phyloP scores from a whole-genome alignment of 53 echinoderm and acorn worm genomes.

The Mesocentrotus franciscanus region DNA sequence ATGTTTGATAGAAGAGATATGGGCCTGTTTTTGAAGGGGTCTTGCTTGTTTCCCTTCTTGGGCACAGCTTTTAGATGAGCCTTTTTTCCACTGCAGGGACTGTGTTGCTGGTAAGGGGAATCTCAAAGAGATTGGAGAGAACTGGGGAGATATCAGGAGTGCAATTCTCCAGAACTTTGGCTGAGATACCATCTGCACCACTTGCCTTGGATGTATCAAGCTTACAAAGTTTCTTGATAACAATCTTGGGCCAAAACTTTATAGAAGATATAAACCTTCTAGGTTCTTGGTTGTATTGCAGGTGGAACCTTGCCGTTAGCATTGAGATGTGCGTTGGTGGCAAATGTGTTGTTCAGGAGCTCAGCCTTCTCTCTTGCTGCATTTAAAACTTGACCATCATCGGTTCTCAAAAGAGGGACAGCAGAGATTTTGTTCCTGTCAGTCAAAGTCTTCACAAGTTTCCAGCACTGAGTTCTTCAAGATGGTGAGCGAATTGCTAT shows the following conservation, averaged over 20 bases:
- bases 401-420: constrained; percentile 19
- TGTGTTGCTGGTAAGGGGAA: too few species aligned
- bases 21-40: constrained; percentile 41
- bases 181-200: constrained; percentile 15
- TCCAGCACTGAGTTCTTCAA: constrained; percentile 60
- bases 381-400: constrained; percentile 13
- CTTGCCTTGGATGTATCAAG: constrained; percentile 39
- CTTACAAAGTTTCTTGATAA: background rate
- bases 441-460: constrained; percentile 48
- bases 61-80: constrained; percentile 28
- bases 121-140: background rate
- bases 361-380: constrained; percentile 18
- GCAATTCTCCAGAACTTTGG: constrained; percentile 25
- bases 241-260: constrained; percentile 42
- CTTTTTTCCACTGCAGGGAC: background rate
- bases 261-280: background rate
- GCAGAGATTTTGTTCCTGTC: constrained; percentile 53
- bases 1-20: constrained; percentile 37
- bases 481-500: background rate
- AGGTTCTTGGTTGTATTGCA: background rate
- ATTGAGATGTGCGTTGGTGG: constrained; percentile 48
- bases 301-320: constrained; percentile 11
- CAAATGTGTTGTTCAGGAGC: constrained; percentile 51
- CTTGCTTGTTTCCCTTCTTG: constrained; percentile 18
- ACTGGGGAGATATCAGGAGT: constrained; percentile 2